phyloP scores from a whole-genome alignment of 2,113 vertebrate genomes.

The Macrotis lagotis region DNA sequence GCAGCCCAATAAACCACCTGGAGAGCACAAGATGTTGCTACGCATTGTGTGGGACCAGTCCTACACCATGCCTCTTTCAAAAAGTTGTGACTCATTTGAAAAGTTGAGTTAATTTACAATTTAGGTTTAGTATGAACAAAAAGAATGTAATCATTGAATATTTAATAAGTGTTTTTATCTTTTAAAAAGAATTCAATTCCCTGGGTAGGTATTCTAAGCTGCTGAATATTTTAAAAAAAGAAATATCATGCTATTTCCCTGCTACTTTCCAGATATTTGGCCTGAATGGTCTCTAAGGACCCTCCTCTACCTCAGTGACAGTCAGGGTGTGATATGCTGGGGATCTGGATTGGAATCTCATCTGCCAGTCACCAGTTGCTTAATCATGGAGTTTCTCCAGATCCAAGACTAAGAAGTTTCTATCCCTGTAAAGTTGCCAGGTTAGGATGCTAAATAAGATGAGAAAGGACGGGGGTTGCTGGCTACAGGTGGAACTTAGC shows the following conservation, averaged over 20 bases:
- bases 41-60: not conserved
- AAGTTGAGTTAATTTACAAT: not conserved
- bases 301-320: not conserved
- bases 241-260: not conserved
- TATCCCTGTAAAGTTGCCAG: slow-evolving; percentile 1
- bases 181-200: not conserved
- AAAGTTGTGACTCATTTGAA: not conserved
- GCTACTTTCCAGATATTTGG: not conserved
- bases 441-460: not conserved
- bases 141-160: not conserved
- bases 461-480: not conserved
- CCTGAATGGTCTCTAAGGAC: not conserved
- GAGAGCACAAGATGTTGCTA: not conserved
- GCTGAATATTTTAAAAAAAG: not conserved
- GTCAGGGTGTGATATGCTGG: not conserved
- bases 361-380: not conserved
- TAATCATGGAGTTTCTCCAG: not conserved
- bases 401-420: not conserved
- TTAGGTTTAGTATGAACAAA: not conserved
- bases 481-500: not conserved
- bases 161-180: not conserved
- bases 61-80: not conserved
- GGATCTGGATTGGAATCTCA: not conserved
- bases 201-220: not conserved
- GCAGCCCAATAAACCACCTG: not conserved